These are phyloP conservation scores for Umimayanthus chanpuru DNA, from an alignment of 92 coral and sea anemone species.

Conservation along the genomic window DNA sequence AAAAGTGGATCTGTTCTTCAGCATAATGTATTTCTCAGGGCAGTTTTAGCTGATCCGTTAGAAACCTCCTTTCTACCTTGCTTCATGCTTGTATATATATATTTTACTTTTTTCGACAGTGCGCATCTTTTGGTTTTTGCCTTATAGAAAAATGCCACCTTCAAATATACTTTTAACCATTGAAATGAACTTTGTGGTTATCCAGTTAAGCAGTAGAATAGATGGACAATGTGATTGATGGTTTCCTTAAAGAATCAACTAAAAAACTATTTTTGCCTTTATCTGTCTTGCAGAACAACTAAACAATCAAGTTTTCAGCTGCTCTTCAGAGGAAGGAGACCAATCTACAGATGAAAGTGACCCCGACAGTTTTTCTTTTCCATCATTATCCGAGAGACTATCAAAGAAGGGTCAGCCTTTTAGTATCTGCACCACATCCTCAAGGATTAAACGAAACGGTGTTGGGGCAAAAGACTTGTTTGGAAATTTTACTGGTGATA, in stretches of 20 bases:
- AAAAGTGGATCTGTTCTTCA: neutral
- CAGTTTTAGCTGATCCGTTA: neutral
- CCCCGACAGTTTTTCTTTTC: slow-evolving; percentile 18
- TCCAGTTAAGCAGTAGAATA: neutral
- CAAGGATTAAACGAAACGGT: neutral
- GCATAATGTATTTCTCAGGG: neutral
- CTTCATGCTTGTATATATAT: too few relatives aligned
- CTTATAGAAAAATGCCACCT: too few relatives aligned
- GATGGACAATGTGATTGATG: neutral
- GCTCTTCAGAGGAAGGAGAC: neutral
- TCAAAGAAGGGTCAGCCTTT: neutral
- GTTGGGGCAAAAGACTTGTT: neutral
- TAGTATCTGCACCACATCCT: neutral
- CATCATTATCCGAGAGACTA: slow-evolving; percentile 33
- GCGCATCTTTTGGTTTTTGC: too few relatives aligned
- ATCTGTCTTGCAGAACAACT: neutral
- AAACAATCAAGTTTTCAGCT: neutral
- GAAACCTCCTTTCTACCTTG: neutral
- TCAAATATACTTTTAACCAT: too few relatives aligned
- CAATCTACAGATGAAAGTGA: neutral
- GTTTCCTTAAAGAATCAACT: neutral
- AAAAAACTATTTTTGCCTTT: neutral
- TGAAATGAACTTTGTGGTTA: neutral
- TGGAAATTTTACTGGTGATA: neutral
- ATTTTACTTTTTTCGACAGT: too few relatives aligned